Evolutionary conservation across 1,140 invertebrate species (phyloP).

Genomic region (Zaprionus ornatus): DNA sequence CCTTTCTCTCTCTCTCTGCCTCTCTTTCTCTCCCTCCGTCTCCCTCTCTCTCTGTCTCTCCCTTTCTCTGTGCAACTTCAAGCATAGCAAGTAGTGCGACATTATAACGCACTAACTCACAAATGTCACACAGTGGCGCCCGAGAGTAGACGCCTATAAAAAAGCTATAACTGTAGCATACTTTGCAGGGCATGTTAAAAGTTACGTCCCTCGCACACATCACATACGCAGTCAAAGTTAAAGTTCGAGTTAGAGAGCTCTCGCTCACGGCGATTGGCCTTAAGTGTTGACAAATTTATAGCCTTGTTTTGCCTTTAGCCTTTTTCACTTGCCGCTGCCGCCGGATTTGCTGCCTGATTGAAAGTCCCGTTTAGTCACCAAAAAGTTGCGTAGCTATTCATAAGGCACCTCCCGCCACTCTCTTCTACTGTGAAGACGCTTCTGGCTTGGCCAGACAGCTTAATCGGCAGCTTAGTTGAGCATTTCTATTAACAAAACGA

Average conservation of each 20-base stretch:
- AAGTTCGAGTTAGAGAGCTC: slow-evolving; percentile 22
- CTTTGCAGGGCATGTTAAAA: slow-evolving; percentile 29
- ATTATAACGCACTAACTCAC: slow-evolving; percentile 65
- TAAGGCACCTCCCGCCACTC: background rate
- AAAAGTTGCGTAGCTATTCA: slow-evolving; percentile 43
- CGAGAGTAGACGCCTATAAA: slow-evolving; percentile 72
- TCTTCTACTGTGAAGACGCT: slow-evolving; percentile 6
- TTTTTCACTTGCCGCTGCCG: slow-evolving; percentile 50
- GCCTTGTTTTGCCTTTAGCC: slow-evolving; percentile 66
- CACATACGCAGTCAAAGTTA: background rate
- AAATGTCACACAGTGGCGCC: slow-evolving; percentile 54
- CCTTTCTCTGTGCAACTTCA: background rate
- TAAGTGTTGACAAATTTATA: slow-evolving; percentile 79
- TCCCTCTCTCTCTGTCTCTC: background rate
- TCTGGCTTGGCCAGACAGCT: slow-evolving; percentile 51
- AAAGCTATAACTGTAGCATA: slow-evolving; percentile 44
- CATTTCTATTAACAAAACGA: slow-evolving; percentile 37
- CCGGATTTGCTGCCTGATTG: slow-evolving; percentile 47
- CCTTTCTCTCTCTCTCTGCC: background rate
- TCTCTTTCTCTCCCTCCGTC: background rate
- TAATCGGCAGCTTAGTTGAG: slow-evolving; percentile 52
- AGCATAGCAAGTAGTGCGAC: slow-evolving; percentile 38
- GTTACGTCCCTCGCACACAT: background rate
- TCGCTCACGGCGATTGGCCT: slow-evolving; percentile 43
- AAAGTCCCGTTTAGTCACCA: slow-evolving; percentile 21